Conservation (phyloP, 2,797 vertebrate species). For the Coranthus polyacanthus region DNA sequence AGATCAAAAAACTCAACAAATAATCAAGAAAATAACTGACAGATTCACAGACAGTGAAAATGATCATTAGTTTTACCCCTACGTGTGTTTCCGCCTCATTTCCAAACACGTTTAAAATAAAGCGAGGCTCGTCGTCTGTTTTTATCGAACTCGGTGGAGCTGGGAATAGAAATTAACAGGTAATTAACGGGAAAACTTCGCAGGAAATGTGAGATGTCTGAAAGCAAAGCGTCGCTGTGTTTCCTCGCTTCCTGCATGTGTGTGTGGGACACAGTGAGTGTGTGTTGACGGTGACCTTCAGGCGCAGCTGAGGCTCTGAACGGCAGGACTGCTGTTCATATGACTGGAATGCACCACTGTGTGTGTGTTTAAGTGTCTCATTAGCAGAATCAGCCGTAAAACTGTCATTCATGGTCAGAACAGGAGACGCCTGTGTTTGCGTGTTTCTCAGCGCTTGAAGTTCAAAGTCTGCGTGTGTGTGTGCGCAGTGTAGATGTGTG, state of each 20-base stretch:
- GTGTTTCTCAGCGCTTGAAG: slow-evolving; percentile 31
- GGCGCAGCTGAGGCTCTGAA: slow-evolving; percentile 71
- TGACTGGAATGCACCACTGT: slow-evolving; percentile 62
- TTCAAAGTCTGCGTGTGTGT: slow-evolving; percentile 21
- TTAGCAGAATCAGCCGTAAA: slow-evolving; percentile 42
- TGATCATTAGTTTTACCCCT: too few relatives aligned
- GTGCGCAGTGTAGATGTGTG: slow-evolving; percentile 18
- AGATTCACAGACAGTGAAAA: too few relatives aligned
- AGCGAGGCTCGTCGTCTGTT: too few relatives aligned
- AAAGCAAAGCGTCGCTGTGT: neutral
- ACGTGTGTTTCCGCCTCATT: too few relatives aligned
- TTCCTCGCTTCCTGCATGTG: slow-evolving; percentile 13
- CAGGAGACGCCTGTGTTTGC: slow-evolving; percentile 42
- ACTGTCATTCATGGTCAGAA: slow-evolving; percentile 33
- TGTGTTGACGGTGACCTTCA: slow-evolving; percentile 61
- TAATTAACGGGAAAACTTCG: too few relatives aligned
- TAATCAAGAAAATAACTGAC: too few relatives aligned
- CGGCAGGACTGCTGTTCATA: slow-evolving; percentile 54
- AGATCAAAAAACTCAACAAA: too few relatives aligned
- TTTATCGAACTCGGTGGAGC: too few relatives aligned
- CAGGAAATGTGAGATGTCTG: too few relatives aligned
- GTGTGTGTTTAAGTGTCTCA: slow-evolving; percentile 21
- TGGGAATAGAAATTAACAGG: too few relatives aligned
- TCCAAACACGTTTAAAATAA: too few relatives aligned
- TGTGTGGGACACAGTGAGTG: slow-evolving; percentile 29